Percentiles rank a stretch among this genome's conserved stretches.
Evolutionary conservation across 2,797 vertebrate genomes (phyloP).

Genomic region (Pipistrellus pygmaeus): DNA sequence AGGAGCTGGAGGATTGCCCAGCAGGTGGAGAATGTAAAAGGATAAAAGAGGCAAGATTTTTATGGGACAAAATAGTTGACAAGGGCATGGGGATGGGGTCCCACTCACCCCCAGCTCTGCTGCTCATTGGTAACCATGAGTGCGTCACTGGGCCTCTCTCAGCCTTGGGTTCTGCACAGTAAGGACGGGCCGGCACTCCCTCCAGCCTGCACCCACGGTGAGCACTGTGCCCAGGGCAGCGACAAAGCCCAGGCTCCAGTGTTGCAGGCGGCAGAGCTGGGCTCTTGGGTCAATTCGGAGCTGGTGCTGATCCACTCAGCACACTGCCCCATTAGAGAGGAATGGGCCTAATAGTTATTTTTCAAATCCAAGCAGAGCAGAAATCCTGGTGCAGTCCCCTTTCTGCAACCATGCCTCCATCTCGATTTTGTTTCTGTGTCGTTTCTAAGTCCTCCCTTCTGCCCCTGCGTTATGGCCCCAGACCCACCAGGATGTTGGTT

Average conservation of each 20-base stretch:
- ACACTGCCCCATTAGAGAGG: rapidly evolving
- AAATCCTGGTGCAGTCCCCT: background rate
- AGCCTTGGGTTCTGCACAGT: rapidly evolving
- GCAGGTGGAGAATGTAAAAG: background rate
- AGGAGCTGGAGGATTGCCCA: background rate
- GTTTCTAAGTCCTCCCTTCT: background rate
- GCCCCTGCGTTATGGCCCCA: background rate
- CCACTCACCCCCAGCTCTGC: background rate
- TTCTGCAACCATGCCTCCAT: background rate
- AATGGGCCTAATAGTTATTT: rapidly evolving
- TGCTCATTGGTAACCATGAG: background rate
- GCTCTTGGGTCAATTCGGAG: background rate
- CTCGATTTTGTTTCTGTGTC: rapidly evolving
- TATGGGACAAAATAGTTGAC: rapidly evolving
- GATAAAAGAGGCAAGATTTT: background rate
- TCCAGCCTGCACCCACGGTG: background rate
- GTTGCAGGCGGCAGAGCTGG: rapidly evolving
- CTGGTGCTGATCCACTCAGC: background rate
- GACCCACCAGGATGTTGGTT: rapidly evolving
- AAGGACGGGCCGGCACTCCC: background rate
- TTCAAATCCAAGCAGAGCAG: too few relatives aligned
- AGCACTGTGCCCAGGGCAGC: rapidly evolving
- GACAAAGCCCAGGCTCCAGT: rapidly evolving
- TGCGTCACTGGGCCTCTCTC: background rate
- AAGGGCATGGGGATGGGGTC: rapidly evolving